A percentile compares a stretch with the other conserved stretches of the same genome.
Evolutionary conservation across 2,797 vertebrate genomes (phyloP).

Genomic region (Falco columbarius): DNA sequence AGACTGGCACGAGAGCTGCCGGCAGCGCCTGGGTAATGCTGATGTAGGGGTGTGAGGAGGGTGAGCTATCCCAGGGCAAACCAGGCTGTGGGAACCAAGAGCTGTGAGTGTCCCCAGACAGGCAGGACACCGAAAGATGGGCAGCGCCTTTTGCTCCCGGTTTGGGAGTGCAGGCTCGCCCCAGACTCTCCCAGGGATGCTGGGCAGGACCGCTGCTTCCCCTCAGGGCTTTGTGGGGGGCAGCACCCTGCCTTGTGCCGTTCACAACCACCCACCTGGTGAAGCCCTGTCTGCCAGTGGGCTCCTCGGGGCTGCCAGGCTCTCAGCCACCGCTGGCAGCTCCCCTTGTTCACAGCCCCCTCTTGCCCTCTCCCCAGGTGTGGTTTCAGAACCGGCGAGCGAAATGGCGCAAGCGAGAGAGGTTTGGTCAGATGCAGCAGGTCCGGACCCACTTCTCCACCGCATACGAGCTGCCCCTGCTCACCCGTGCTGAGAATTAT

Average conservation of each 20-base stretch:
- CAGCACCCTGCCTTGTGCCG: not conserved
- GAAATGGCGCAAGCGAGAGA: constrained; percentile 97
- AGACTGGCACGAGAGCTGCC: not conserved
- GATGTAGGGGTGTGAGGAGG: not conserved
- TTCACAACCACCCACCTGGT: fast-evolving
- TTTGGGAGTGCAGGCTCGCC: not conserved
- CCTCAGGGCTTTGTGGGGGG: not conserved
- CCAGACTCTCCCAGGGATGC: not conserved
- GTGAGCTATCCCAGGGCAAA: not conserved
- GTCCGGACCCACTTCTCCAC: constrained; percentile 98
- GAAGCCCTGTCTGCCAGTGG: not conserved
- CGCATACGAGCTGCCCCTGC: constrained; percentile 93
- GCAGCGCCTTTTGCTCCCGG: not conserved
- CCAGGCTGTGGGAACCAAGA: not conserved
- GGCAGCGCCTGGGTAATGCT: not conserved
- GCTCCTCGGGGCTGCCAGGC: not conserved
- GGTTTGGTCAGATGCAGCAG: constrained; percentile 99
- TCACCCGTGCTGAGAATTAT: constrained; percentile 96
- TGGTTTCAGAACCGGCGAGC: constrained; percentile 99
- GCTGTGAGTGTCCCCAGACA: not conserved
- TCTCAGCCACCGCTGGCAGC: fast-evolving
- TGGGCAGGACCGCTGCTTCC: not conserved
- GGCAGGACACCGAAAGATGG: not conserved
- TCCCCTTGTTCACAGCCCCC: not conserved
- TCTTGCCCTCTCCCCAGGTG: constrained; percentile 78